Conservation (phyloP, 2,113 vertebrate genomes). For the Salvelinus fontinalis region DNA sequence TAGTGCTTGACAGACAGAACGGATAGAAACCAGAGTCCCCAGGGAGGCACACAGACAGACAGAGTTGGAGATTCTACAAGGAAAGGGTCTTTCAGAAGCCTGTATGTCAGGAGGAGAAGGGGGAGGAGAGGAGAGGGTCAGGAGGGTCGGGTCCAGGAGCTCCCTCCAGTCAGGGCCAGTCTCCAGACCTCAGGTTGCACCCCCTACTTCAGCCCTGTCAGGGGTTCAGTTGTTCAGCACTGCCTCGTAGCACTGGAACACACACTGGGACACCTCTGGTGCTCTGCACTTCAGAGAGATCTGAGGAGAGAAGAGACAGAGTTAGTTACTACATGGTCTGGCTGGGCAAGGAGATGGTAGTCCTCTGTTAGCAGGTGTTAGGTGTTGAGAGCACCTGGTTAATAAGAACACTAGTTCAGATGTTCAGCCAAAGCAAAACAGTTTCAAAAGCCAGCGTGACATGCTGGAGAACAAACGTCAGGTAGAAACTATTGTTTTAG, state of each 20-base stretch:
- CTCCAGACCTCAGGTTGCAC: not conserved
- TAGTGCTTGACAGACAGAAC: conserved; percentile 23
- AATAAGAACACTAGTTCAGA: not conserved
- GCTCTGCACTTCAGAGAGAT: conserved; percentile 92
- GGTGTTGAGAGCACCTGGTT: not conserved
- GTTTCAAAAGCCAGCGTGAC: not conserved
- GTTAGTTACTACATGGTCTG: not conserved
- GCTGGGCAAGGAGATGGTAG: not conserved
- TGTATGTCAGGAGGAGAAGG: conserved; percentile 7
- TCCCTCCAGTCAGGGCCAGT: conserved; percentile 14
- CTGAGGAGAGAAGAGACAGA: conserved; percentile 63
- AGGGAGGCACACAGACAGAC: not conserved
- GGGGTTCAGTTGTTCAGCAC: conserved; percentile 89
- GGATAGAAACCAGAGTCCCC: conserved; percentile 20
- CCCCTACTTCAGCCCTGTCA: not conserved
- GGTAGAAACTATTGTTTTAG: not conserved
- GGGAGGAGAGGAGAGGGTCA: not conserved
- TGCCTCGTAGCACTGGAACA: conserved; percentile 90
- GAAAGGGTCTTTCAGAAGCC: conserved; percentile 4
- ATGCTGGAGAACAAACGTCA: not conserved
- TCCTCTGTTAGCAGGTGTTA: not conserved
- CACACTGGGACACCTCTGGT: conserved; percentile 86
- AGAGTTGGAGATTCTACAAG: conserved; percentile 10
- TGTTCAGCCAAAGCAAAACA: not conserved
- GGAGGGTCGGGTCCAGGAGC: conserved; percentile 17